phyloP scores from a whole-genome alignment of 2,113 vertebrate genomes.

The Cardinalis cardinalis region DNA sequence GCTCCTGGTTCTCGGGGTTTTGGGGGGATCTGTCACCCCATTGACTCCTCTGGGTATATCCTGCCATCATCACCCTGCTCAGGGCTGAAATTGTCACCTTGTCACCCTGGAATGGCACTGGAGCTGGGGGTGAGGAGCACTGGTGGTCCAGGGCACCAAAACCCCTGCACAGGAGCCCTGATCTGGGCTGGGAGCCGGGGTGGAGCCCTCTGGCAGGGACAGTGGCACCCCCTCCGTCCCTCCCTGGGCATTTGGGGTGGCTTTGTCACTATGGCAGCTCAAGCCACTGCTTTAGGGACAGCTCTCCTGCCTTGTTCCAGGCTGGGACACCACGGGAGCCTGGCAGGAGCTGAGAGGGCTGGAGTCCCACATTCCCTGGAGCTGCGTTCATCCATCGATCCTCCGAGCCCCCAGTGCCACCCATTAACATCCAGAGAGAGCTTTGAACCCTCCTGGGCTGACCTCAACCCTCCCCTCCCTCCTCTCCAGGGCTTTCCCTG shows the following conservation, averaged over 20 bases:
- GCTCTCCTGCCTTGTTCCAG: not conserved
- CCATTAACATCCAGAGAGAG: not conserved
- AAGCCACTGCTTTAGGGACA: not conserved
- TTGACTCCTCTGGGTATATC: not conserved
- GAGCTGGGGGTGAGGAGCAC: not conserved
- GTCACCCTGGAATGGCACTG: not conserved
- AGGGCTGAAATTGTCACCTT: not conserved
- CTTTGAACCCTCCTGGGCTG: not conserved
- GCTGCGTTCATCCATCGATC: accelerated
- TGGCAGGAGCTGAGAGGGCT: not conserved
- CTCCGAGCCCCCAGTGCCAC: not conserved
- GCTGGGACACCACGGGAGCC: accelerated
- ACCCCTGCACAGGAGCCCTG: accelerated
- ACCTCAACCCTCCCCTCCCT: not conserved
- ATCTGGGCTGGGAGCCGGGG: accelerated
- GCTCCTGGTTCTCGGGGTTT: accelerated
- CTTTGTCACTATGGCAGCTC: not conserved
- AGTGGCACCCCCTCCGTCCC: not conserved
- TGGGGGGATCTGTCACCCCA: accelerated
- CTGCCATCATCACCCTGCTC: too few species aligned
- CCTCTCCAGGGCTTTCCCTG: not conserved
- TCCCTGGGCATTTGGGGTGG: accelerated
- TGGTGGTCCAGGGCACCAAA: not conserved
- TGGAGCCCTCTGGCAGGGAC: not conserved
- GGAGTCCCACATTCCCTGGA: not conserved